phyloP scores from a whole-genome alignment of 2,113 vertebrate genomes.

The Fukomys damarensis region DNA sequence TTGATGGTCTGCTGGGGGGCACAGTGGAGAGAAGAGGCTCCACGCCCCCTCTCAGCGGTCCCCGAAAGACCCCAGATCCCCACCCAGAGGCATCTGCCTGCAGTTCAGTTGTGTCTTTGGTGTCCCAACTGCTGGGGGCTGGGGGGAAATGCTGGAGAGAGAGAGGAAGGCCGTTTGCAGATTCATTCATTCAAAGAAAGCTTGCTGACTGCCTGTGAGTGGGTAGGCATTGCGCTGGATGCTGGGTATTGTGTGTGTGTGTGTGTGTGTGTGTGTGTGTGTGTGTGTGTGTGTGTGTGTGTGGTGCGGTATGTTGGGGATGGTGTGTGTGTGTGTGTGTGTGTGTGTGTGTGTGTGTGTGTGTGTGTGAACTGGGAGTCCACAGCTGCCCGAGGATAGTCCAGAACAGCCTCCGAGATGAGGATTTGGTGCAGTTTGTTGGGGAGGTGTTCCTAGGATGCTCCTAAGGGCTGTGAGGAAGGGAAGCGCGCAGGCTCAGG shows the following conservation, averaged over 20 bases:
- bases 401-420: neutral
- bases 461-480: neutral
- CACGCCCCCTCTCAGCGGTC: too few species aligned
- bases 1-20: neutral
- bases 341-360: too few species aligned
- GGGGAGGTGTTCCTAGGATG: neutral
- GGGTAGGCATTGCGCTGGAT: neutral
- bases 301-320: neutral
- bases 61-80: neutral
- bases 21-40: neutral
- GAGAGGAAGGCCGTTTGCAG: neutral
- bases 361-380: neutral
- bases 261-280: too few species aligned
- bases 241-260: too few species aligned
- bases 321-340: too few species aligned
- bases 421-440: neutral
- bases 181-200: neutral
- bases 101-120: accelerated
- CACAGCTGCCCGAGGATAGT: neutral
- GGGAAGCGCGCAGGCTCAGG: neutral
- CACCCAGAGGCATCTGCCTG: neutral
- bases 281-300: too few species aligned
- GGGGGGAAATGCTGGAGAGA: neutral
- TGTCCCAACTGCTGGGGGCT: neutral
- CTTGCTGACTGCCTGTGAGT: accelerated